Base-by-base conservation (phyloP, 2,888 invertebrate genomes). In the Eurytoma californica region DNA sequence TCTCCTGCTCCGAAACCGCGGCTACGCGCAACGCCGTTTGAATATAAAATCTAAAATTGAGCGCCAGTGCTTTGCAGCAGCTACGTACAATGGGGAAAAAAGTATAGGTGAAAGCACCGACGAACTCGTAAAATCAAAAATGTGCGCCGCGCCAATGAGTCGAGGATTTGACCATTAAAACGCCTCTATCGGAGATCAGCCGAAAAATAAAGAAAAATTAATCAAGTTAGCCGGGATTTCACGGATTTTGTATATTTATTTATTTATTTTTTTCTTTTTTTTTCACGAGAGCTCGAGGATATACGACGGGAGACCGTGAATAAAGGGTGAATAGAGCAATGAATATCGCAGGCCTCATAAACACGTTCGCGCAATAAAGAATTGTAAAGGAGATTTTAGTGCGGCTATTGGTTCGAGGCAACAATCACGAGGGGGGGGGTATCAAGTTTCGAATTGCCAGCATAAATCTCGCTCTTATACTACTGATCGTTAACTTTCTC, bases 341-440 rank as follows among this genome's bases (percentile, higher is more conserved):
- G 55, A 76, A 76, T 76, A 51, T 55, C 9, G 53, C 74, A 67
- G 66, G 65, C 49, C 81, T 80, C 83, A 74, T 74, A 77, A 79
- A 77, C 81, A 82, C 68, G 68, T 78, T 79, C 70, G 68, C 66
- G 74, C 73, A 57, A 79, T 79, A 70, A 79, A 66, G 66, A 67
- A 73, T 79, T 24, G 58, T 65, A 51, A 70, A 14, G 53, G 47
- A 47, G 55, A 58, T 51, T 67, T 58, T 28, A 58, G 58, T 53
- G 53, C 65, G 63, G 69, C 61, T 76, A 65, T 76, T 76, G 49
- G 55, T 63, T 63, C 55, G 7, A 9, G 61, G 55, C 55, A 76
- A 76, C 69, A 69, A 70, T 76, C 69, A 57, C 20, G 39, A 16
- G 16, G 14, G 0, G 16, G 47, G 57, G 47, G 63, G 69, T 65